Base-by-base conservation (phyloP, 2,797 vertebrate genomes). In the Synanceia verrucosa region DNA sequence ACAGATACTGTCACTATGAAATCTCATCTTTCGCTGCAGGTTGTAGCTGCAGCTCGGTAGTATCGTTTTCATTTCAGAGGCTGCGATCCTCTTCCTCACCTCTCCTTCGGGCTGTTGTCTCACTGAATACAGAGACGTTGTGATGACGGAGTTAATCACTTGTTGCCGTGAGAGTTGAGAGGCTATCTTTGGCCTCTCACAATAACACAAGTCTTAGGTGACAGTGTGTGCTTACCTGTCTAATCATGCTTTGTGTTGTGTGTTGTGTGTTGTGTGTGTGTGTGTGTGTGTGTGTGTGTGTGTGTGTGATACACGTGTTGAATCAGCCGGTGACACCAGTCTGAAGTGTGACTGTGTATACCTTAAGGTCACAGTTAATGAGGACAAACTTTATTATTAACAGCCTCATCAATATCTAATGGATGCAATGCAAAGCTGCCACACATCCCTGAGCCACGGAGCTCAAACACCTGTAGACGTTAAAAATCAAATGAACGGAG, bases 311-410 rank as follows among this genome's bases (percentile, higher is more conserved):
- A 64, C 36, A 12, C 5, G 0, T 75, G 55, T 41, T 60, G 18
- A 74, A 65, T 19, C 48, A 21, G 5, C 14, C 57, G 44, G 14
- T 52, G 81, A 76, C 59, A 29, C 66, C 39, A 51, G 24, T 75
- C 18, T 66, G 47, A 37, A 28, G 60, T 14, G 48, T 51, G 80
- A 67, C 61, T 66, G n/a, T 51, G 29, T 70, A 75, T 85, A 58
- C 41, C 41, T 72, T 65, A 48, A 76, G 75, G 76, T 87, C 61
- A 56, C 46, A 65, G 60, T 47, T 65, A 70, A 68, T 8, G 3
- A 44, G 65, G 57, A 65, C 71, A 67, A 71, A 71, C 57, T n/a
- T 43, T 89, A 91, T 89, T 85, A 90, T 91, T 72, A 70, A 90
- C 6, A 1, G 19, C 33, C 62, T 85, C 58, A 81, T 90, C 67